A percentile compares a stretch with the other conserved stretches of the same genome.
Conservation (phyloP, 2,888 invertebrate genomes). For the Criorhina ranunculi region DNA sequence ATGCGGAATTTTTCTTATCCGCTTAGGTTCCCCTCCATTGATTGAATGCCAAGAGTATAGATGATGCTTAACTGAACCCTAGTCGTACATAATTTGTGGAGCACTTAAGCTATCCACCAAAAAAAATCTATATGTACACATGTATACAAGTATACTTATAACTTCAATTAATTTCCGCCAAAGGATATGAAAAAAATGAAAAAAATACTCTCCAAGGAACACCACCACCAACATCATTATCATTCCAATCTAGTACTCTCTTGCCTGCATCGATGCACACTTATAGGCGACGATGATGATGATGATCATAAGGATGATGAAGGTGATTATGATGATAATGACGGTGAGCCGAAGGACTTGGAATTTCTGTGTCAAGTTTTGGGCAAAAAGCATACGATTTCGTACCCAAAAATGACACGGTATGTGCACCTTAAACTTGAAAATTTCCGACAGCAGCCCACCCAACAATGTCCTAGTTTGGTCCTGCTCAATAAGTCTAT, state of each 20-base stretch:
- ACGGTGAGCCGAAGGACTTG: conserved; percentile 47
- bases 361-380: conserved; percentile 70
- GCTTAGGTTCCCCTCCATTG: neutral
- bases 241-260: conserved; percentile 32
- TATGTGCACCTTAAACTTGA: conserved; percentile 61
- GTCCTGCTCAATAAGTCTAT: conserved; percentile 64
- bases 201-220: conserved; percentile 11
- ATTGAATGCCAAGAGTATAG: conserved; percentile 2
- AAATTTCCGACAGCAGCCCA: neutral
- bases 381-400: conserved; percentile 63
- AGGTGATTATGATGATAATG: conserved; percentile 18
- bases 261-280: conserved; percentile 66
- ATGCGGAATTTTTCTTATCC: no score
- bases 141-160: conserved; percentile 13
- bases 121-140: no score
- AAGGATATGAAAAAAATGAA: conserved; percentile 11
- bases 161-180: conserved; percentile 58
- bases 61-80: neutral
- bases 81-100: neutral
- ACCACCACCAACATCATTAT: conserved; percentile 21
- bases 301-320: conserved; percentile 23
- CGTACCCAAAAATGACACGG: neutral
- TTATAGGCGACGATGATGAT: conserved; percentile 51
- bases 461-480: conserved; percentile 3
- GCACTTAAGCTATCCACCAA: conserved; percentile 12